Evolutionary conservation across 2,888 invertebrate genomes (phyloP).

Genomic region (Erynnis tages): DNA sequence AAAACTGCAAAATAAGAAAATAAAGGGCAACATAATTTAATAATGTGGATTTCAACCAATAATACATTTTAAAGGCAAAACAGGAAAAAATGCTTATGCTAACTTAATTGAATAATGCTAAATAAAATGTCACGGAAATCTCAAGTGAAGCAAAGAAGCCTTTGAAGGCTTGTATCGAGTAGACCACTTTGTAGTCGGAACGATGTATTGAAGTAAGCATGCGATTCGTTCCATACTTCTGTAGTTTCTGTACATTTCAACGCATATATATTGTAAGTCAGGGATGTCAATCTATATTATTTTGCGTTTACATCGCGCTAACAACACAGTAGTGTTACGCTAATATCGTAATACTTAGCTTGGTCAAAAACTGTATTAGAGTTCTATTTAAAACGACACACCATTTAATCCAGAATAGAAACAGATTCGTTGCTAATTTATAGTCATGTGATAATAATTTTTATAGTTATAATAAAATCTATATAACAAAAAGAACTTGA

Average conservation of each 20-base stretch:
- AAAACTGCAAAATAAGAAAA: too few species aligned
- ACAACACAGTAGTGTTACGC: not conserved
- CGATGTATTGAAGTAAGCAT: conserved; percentile 5
- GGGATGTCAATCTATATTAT: conserved; percentile 10
- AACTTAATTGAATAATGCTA: not conserved
- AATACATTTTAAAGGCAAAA: too few species aligned
- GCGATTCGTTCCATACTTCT: conserved; percentile 12
- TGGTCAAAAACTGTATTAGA: too few species aligned
- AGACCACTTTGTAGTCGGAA: conserved; percentile 15
- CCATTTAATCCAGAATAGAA: too few species aligned
- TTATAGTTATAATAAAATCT: not conserved
- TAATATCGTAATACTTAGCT: not conserved
- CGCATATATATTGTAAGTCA: conserved; percentile 14
- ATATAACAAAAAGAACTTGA: not conserved
- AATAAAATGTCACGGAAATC: conserved; percentile 3
- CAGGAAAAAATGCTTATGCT: not conserved
- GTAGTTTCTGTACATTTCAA: conserved; percentile 3
- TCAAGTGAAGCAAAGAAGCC: conserved; percentile 11
- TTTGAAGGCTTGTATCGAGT: conserved; percentile 5
- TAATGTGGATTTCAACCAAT: too few species aligned
- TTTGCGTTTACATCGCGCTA: not conserved
- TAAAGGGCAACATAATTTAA: too few species aligned
- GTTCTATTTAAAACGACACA: not conserved
- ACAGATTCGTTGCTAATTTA: too few species aligned
- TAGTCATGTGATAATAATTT: too few species aligned